Evolutionary conservation across 2,797 vertebrate genomes (phyloP), one percentile per base, ranked within the genome.

Genomic region (Acrocephalus scirpaceus): DNA sequence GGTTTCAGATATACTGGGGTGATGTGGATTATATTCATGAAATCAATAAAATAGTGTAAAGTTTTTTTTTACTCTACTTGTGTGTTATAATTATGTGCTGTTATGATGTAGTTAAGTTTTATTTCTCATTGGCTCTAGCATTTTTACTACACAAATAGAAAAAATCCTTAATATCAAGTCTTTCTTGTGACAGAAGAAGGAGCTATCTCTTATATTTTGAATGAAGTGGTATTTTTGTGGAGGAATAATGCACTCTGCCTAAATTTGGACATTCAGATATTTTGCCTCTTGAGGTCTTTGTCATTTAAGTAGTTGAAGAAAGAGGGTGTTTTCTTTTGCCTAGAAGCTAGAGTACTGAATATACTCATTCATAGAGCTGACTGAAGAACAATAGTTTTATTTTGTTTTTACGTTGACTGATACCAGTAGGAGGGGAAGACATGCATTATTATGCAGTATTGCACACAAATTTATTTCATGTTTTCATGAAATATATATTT

Each of bases 231-330:
- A 67, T 71, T 86, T 86, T 94, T 92, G 70, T 86, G 64, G 23
- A 85, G 54, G 30, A 82, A 94, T 42, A 92, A 84, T 81, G 65
- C 32, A 42, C 29, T 78, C 22, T 77, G 30, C 34, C 67, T 92
- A 83, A 84, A 86, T 75, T 71, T 91, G 76, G 48, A 60, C 76
- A 64, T 86, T 69, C 22, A 53, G 47, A 56, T 90, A 51, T 86
- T 69, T 88, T 91, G 74, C 45, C 5, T 88, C 45, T 78, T 90
- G 85, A 86, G 57, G 56, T 91, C 66, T 92, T 87, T 86, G 51
- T 91, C 50, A 83, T 95, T 80, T 95, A 88, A 66, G 51, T 58
- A 75, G 82, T 73, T 93, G 45, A 92, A 86, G 77, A 91, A 91
- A 64, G n/a, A 78, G 16, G 17, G 25, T 77, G 34, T 7, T 65